A percentile compares a stretch with the other conserved stretches of the same genome.
phyloP scores from a whole-genome alignment of 2,797 vertebrate genomes.

The Phalanger gymnotis region DNA sequence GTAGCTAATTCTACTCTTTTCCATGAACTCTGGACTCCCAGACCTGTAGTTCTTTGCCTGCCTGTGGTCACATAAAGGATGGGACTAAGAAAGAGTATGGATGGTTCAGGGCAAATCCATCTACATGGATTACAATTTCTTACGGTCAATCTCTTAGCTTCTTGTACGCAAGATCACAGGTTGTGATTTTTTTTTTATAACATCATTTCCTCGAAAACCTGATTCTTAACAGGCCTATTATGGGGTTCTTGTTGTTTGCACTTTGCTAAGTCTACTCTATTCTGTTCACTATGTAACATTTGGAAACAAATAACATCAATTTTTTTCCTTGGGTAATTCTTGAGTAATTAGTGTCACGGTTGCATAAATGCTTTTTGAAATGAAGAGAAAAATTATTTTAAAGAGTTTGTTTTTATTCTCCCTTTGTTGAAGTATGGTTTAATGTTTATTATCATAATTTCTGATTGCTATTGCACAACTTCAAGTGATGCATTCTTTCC shows the following conservation, averaged over 20 bases:
- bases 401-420: conserved; percentile 67
- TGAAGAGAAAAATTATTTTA: conserved; percentile 57
- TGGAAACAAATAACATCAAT: conserved; percentile 69
- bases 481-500: conserved; percentile 74
- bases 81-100: conserved; percentile 17
- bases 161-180: not conserved
- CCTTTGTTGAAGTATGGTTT: conserved; percentile 74
- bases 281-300: conserved; percentile 19
- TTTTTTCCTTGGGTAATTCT: conserved; percentile 55
- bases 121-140: not conserved
- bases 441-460: conserved; percentile 81
- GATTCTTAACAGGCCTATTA: not conserved
- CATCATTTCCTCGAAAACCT: conserved; percentile 1
- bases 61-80: not conserved
- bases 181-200: not conserved
- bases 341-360: conserved; percentile 57
- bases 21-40: not conserved
- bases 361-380: conserved; percentile 65
- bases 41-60: not conserved
- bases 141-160: conserved; percentile 12
- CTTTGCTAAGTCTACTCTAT: conserved; percentile 42
- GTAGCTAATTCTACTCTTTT: not conserved
- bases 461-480: conserved; percentile 67
- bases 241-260: conserved; percentile 44
- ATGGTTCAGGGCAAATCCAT: not conserved